Percentiles rank a stretch among this genome's conserved stretches.
Conservation (phyloP, 2,888 invertebrate genomes). For the Pocota personata region DNA sequence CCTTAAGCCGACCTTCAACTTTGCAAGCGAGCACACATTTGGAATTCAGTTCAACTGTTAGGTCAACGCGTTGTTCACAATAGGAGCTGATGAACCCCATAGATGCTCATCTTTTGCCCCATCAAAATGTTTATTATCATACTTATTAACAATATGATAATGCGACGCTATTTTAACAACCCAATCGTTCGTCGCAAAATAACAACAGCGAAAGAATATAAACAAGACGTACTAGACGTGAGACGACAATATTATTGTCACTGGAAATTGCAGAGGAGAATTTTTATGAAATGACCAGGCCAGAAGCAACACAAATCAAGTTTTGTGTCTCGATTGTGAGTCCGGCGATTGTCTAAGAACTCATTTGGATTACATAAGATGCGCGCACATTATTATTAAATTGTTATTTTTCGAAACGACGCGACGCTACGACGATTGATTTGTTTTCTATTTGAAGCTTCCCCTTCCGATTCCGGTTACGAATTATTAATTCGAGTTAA, state of each 20-base stretch:
- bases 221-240: too few relatives aligned
- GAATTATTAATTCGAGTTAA: neutral
- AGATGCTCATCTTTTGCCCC: neutral
- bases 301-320: neutral
- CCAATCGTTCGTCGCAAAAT: too few relatives aligned
- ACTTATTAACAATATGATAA: too few relatives aligned
- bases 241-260: neutral
- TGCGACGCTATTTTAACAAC: too few relatives aligned
- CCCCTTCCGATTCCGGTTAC: neutral
- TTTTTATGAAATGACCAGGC: too few relatives aligned
- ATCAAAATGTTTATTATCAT: too few relatives aligned
- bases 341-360: neutral
- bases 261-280: neutral
- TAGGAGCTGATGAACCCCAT: constrained; percentile 7
- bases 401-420: neutral
- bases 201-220: too few relatives aligned
- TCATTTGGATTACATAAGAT: constrained; percentile 2
- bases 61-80: constrained; percentile 5
- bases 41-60: constrained; percentile 22
- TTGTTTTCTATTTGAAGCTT: neutral
- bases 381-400: neutral
- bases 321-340: neutral
- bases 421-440: neutral
- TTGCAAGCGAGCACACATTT: too few relatives aligned
- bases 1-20: constrained; percentile 40